A percentile compares a stretch with the other conserved stretches of the same genome.
These are phyloP conservation scores for Drosophila cognata DNA, from an alignment of 2,888 invertebrate genomes.

Conservation along the genomic window DNA sequence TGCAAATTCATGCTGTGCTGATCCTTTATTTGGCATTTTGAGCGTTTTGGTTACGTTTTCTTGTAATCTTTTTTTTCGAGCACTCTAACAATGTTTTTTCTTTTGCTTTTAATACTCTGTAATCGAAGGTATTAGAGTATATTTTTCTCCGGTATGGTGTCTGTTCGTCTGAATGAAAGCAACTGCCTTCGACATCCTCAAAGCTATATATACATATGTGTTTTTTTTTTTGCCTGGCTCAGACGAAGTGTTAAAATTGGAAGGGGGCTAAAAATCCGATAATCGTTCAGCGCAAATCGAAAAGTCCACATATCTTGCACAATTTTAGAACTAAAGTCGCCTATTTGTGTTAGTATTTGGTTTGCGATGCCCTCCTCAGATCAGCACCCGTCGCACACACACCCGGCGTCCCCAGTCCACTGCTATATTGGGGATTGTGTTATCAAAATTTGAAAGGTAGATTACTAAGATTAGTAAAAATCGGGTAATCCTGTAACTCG, in stretches of 20 bases:
- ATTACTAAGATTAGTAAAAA: background rate
- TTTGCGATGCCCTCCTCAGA: background rate
- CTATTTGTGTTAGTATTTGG: background rate
- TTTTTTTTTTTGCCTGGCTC: background rate
- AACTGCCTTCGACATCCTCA: background rate
- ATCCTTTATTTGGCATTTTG: slow-evolving; percentile 45
- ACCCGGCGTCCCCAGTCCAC: background rate
- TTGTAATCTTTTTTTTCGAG: slow-evolving; percentile 23
- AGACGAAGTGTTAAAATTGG: background rate
- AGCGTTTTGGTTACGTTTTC: slow-evolving; percentile 23
- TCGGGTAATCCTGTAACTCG: background rate
- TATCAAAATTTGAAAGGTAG: background rate
- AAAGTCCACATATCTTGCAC: background rate
- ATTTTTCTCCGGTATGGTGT: background rate
- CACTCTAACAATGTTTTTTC: slow-evolving; percentile 40
- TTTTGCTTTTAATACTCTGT: slow-evolving; percentile 9
- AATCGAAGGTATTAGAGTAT: background rate
- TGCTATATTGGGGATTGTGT: background rate
- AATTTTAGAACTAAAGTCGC: background rate
- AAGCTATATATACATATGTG: background rate
- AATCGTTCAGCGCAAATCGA: background rate
- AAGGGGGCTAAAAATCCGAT: background rate
- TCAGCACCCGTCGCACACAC: background rate
- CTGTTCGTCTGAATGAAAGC: background rate
- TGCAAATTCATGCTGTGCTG: slow-evolving; percentile 16